Conservation (phyloP, 2,888 invertebrate species). For the Drosophila pegasa region DNA sequence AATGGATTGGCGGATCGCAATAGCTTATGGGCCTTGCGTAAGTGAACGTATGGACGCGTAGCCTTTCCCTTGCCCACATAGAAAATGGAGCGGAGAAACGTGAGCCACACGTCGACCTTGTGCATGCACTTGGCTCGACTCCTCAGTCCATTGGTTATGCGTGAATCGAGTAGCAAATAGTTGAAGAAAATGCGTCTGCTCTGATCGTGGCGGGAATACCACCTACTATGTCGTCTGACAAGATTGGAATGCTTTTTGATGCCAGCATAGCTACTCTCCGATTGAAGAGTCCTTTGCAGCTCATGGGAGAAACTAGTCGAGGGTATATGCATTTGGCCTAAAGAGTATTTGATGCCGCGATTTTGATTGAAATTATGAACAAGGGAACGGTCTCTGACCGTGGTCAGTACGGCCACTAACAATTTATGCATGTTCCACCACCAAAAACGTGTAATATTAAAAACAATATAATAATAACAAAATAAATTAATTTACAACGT, state of each 20-base stretch:
- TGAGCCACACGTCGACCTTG: conserved; percentile 88
- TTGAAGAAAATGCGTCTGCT: conserved; percentile 48
- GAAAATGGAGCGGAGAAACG: conserved; percentile 94
- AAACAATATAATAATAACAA: not conserved
- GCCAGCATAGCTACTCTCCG: conserved; percentile 40
- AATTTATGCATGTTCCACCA: conserved; percentile 60
- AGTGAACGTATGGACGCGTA: conserved; percentile 91
- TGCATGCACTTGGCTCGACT: conserved; percentile 53
- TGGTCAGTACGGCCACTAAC: conserved; percentile 15
- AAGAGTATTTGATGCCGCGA: conserved; percentile 47
- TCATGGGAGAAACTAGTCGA: conserved; percentile 53
- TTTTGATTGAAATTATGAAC: not conserved
- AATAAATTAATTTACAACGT: conserved; percentile 15
- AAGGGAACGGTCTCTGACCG: not conserved
- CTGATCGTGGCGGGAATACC: conserved; percentile 38
- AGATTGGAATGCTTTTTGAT: conserved; percentile 32
- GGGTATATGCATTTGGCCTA: conserved; percentile 47
- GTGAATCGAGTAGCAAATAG: conserved; percentile 67
- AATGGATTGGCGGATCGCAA: conserved; percentile 22
- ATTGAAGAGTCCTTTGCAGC: conserved; percentile 46
- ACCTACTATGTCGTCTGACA: conserved; percentile 34
- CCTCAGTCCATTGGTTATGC: conserved; percentile 50
- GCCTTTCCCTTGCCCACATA: conserved; percentile 98
- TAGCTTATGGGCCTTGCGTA: conserved; percentile 52
- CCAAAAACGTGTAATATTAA: not conserved